Conservation (phyloP, 2,888 invertebrate genomes). For the Trimorus sp. region DNA sequence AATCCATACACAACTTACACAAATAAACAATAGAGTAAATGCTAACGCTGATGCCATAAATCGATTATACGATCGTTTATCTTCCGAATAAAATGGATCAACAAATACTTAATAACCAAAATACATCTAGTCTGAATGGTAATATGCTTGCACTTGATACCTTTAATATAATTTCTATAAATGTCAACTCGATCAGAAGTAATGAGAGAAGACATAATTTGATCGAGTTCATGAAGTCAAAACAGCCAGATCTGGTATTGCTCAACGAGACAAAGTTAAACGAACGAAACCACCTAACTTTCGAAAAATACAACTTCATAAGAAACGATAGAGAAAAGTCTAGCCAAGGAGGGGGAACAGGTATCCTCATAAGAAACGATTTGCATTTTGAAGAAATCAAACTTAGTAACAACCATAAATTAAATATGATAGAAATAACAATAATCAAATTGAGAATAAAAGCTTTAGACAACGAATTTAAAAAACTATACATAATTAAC, state of each 20-base stretch:
- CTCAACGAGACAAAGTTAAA: slow-evolving; percentile 29
- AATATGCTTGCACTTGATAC: no score
- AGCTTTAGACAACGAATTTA: neutral
- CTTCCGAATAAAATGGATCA: no score
- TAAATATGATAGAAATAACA: slow-evolving; percentile 33
- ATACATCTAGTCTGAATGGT: no score
- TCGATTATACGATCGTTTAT: no score
- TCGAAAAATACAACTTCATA: slow-evolving; percentile 3
- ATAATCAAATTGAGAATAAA: slow-evolving; percentile 21
- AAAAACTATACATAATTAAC: slow-evolving; percentile 22
- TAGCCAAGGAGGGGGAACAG: slow-evolving; percentile 58
- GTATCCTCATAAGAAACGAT: slow-evolving; percentile 42
- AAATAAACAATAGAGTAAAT: no score
- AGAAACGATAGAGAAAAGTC: slow-evolving; percentile 16
- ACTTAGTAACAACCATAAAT: neutral
- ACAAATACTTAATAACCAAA: no score
- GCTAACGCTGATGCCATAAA: no score
- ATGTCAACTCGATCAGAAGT: slow-evolving; percentile 16
- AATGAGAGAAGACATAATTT: slow-evolving; percentile 11
- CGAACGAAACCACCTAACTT: neutral
- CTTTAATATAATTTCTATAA: slow-evolving; percentile 9
- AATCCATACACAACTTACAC: no score
- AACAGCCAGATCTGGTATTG: slow-evolving; percentile 9
- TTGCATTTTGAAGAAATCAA: slow-evolving; percentile 22
- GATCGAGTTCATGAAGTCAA: neutral